Evolutionary conservation across 2,888 invertebrate species (phyloP), one percentile per base, ranked within the genome.

Genomic region (Microdon myrmicae): DNA sequence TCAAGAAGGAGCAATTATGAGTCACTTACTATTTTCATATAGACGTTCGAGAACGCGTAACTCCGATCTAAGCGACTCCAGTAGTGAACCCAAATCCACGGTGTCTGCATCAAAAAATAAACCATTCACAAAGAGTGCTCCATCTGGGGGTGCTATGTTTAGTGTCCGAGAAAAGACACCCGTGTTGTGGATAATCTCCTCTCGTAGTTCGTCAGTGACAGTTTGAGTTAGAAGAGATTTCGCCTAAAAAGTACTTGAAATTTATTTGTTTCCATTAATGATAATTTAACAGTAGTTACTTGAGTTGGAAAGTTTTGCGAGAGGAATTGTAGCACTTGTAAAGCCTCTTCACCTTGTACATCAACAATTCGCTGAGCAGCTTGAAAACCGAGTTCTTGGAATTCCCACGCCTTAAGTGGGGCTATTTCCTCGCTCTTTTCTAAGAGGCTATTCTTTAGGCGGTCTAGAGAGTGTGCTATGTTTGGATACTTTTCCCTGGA

Each of bases 241-340:
- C 0, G 95, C 93, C 88, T 88, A 69, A 16, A 72, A 43, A 19
- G 1, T 6, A 25, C 9, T 5, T 2, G 20, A 8, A 9, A 5
- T 10, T 26, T 7, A n/a, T 26, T 8, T 12, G 22, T 8, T 13
- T 7, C 17, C 9, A 13, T 8, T 35, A 19, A 35, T 35, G 10
- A 17, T n/a, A 19, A 16, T 6, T 2, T 9, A 16, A 28, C 5
- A 12, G 8, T 3, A 16, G 2, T 44, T 77, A 88, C 89, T 84
- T 92, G 89, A 83, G 92, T 90, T 2, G 99, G 99, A 74, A 99
- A 99, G 82, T 99, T 99, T 78, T 98, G 98, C 2, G 96, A 90
- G 60, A 96, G 90, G 71, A 95, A 93, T 23, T 90, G 88, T 43
- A 99, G 85, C 7, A 92, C 87, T 76, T 88, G 86, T 3, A 99